Evolutionary conservation across 2,797 vertebrate species (phyloP), one percentile per base, ranked within the genome.

Genomic region (Oreonectes daqikongensis): DNA sequence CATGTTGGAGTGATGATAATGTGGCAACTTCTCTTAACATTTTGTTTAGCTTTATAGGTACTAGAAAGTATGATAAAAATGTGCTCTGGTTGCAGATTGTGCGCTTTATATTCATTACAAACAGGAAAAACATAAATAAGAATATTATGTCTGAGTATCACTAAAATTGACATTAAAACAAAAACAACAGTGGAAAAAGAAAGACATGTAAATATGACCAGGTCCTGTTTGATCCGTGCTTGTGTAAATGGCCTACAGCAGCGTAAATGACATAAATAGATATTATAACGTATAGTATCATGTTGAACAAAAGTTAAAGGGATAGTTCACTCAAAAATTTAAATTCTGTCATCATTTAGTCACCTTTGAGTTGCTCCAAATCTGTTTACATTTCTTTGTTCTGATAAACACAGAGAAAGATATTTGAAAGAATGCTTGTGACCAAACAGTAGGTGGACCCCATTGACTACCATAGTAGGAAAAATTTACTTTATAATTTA

Each of bases 71-170:
- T 9, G 20, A 17, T 4, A 18, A 46, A 44, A 67, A 4, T 63
- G 10, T 60, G 30, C 28, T 40, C 11, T 5, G 22, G 28, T 69
- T 67, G 7, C 17, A 14, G 48, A 5, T 67, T 79, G 80, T 84
- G 74, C 75, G 61, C 68, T 74, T 61, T 46, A 53, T 65, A 61
- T 14, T 65, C 0, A 63, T 24, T 55, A 26, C 2, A 44, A 72
- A n/a, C 24, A 55, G 35, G 35, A 10, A 76, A 4, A 63, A 79
- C 8, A 68, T 66, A 61, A 79, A 79, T 52, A 74, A 60, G 74
- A 66, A 66, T 42, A 79, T 48, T 60, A 59, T 64, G 57, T 14
- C 68, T 74, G 57, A 81, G 44, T 12, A 52, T 64, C 42, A 78
- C 48, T 72, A 3, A 74, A 5, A 69, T 26, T 38, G 8, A 53